Evolutionary conservation across 1,140 invertebrate genomes (phyloP), one percentile per base, ranked within the genome.

Genomic region (Ylistrum balloti): DNA sequence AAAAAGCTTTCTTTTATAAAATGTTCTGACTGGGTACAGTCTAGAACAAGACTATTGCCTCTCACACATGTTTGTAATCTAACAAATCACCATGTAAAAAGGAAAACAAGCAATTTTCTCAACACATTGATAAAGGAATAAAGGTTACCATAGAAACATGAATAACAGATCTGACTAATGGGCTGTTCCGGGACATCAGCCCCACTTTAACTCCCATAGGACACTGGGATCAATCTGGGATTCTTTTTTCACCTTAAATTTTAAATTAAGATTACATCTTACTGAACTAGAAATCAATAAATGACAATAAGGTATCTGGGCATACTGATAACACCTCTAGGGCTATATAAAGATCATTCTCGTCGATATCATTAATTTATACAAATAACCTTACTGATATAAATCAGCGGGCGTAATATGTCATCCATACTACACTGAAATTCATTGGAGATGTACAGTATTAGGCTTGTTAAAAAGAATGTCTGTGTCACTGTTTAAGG

Each of bases 191-290:
- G n/a, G 56, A 74, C 20, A 74, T 22, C 13, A 28, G n/a, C 17
- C 56, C 56, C 9, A 74, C 17, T 74, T 74, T 9, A 74, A 74
- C 22, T 74, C 22, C 56, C 56, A 74, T 28, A 74, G 56, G n/a
- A 74, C 56, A n/a, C n/a, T 5, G 13, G 5, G 56, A 74, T 74
- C 56, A 74, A n/a, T 28, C 0, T 3, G 17, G 41, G 41, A 45
- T 45, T 17, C 41, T 45, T 74, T 28, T 74, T n/a, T n/a, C 1
- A n/a, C 1, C 5, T 74, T 28, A 74, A 74, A 74, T 22, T 74
- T 56, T 74, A 74, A 74, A 74, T 74, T 74, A 28, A 74, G n/a
- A 74, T 74, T 74, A n/a, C 56, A 74, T 74, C 28, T 74, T 74
- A 74, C 28, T 74, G 15, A 28, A 74, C 0, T 48, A n/a, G n/a